phyloP scores from a whole-genome alignment of 1,140 invertebrate genomes.

The Rhyzopertha dominica region DNA sequence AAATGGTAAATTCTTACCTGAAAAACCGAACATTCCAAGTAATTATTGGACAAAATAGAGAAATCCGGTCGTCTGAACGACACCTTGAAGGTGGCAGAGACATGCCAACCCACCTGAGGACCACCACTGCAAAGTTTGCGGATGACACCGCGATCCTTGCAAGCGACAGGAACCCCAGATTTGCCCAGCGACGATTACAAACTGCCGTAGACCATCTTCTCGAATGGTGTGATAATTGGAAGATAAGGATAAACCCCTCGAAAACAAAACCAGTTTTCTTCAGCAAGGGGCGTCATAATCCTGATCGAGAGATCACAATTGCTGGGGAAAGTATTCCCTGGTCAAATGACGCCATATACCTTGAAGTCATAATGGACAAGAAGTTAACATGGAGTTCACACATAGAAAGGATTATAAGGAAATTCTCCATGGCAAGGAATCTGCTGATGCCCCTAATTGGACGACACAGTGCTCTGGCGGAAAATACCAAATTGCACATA shows the following conservation, averaged over 20 bases:
- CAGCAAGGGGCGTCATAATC: background rate
- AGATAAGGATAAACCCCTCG: conserved; percentile 23
- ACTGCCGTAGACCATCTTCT: conserved; percentile 6
- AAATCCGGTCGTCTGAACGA: no score
- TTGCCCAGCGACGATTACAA: conserved; percentile 15
- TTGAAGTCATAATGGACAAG: conserved; percentile 16
- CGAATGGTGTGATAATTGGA: conserved; percentile 24
- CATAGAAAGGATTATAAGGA: background rate
- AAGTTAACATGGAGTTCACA: conserved; percentile 14
- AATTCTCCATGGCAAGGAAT: background rate
- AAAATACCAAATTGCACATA: conserved; percentile 13
- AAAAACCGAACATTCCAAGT: conserved; percentile 1
- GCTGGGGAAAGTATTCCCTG: conserved; percentile 8
- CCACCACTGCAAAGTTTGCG: conserved; percentile 21
- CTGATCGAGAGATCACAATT: background rate
- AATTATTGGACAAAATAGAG: no score
- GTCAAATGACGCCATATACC: conserved; percentile 18
- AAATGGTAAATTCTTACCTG: conserved; percentile 16
- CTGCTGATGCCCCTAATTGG: background rate
- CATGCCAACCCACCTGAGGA: conserved; percentile 15
- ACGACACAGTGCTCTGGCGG: conserved; percentile 1
- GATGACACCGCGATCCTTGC: conserved; percentile 30
- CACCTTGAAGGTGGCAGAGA: no score
- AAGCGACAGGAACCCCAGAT: background rate
- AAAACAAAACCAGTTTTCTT: conserved; percentile 23